A percentile compares a stretch with the other conserved stretches of the same genome.
phyloP scores from a whole-genome alignment of 2,113 vertebrate genomes.

The Istiophorus platypterus region DNA sequence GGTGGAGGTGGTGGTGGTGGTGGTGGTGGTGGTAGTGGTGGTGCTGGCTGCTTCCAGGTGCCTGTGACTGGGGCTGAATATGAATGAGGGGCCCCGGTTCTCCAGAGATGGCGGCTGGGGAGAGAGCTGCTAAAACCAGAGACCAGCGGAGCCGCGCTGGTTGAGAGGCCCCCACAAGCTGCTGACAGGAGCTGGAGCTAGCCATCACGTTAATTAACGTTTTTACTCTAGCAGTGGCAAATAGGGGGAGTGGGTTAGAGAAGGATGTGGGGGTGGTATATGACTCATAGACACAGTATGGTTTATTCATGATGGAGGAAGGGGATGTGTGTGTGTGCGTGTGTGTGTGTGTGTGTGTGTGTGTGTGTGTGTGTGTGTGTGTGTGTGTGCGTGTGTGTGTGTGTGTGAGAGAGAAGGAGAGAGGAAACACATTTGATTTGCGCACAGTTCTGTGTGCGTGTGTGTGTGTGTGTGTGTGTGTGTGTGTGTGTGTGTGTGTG shows the following conservation, averaged over 20 bases:
- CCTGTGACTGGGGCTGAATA: slow-evolving; percentile 81
- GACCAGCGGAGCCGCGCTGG: slow-evolving; percentile 77
- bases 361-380: slow-evolving; percentile 55
- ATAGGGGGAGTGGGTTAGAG: slow-evolving; percentile 80
- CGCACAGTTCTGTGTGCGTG: slow-evolving; percentile 35
- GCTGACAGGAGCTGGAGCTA: slow-evolving; percentile 83
- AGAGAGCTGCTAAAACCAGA: slow-evolving; percentile 78
- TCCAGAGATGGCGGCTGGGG: slow-evolving; percentile 80
- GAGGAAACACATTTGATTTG: slow-evolving; percentile 76
- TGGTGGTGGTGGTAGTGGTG: slow-evolving; percentile 54
- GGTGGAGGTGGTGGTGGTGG: slow-evolving; percentile 68
- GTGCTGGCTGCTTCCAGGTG: slow-evolving; percentile 81
- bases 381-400: slow-evolving; percentile 2
- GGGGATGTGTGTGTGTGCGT: slow-evolving; percentile 71
- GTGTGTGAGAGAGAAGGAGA: slow-evolving; percentile 21
- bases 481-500: slow-evolving; percentile 42
- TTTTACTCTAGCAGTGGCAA: slow-evolving; percentile 80
- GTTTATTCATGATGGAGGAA: slow-evolving; percentile 86
- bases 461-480: slow-evolving; percentile 11
- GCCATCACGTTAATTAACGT: slow-evolving; percentile 86
- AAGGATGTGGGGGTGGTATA: slow-evolving; percentile 82
- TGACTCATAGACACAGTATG: slow-evolving; percentile 84
- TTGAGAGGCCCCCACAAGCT: slow-evolving; percentile 83
- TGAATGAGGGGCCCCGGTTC: slow-evolving; percentile 83
- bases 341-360: slow-evolving; percentile 54